Base-by-base conservation (phyloP, 2,888 invertebrate species). In the Parnassius smintheus region DNA sequence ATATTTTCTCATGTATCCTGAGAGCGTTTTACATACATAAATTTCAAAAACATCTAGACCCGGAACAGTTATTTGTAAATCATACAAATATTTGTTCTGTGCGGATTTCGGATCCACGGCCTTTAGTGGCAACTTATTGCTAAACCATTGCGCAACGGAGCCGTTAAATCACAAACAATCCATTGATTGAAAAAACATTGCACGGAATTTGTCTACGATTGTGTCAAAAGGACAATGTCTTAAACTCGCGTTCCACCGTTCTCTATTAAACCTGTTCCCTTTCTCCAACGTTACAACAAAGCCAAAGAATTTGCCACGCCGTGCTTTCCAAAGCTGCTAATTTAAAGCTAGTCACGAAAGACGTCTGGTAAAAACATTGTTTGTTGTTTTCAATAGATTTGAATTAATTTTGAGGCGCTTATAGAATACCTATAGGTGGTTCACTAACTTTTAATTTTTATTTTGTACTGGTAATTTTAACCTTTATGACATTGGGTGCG, bases 201-300 rank as follows among this genome's bases (percentile, higher is more conserved):
- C 10, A 46, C 11, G 3, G 9, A 25, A 25, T 7, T 25, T 25
- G 25, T 25, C 25, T 25, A 25, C 7, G 44, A 44, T 8, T 10
- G 11, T 10, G 11, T 2, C 11, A 10, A 44, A 10, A 11, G 44
- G 44, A 44, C 44, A 4, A 11, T 44, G 11, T 44, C 44, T 9
- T 10, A 3, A 52, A 52, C n/a, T 8, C 11, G 22, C 11, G 44
- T 58, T 51, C 13, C 42, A 41, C 25, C 22, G n/a, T 59, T 45
- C 22, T 3, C 22, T 3, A 8, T n/a, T 10, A 45, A 41, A 53
- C 59, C 53, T 18, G 59, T 59, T 59, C 18, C 46, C 59, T 53
- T 59, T 53, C 53, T 54, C 52, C 46, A 46, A 42, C 56, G 57
- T 10, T 42, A 13, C 54, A 54, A 54, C 13, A 12, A 11, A 35